Evolutionary conservation across 2,113 vertebrate species (phyloP).

Genomic region (Erythrocercus mccallii): DNA sequence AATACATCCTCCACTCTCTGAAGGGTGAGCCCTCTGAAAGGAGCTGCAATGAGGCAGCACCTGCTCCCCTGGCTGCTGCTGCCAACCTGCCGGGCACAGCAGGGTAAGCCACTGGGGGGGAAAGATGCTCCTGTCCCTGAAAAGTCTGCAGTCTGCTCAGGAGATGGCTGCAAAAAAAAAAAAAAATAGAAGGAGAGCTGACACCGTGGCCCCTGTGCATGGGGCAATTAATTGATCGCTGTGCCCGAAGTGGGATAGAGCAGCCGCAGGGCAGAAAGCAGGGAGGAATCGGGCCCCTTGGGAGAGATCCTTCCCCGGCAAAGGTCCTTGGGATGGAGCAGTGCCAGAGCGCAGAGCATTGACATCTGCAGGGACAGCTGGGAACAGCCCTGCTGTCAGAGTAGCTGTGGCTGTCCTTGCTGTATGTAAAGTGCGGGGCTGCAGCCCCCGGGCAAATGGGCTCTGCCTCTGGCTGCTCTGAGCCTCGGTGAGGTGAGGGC

Average conservation of each 20-base stretch:
- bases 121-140: neutral
- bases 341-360: neutral
- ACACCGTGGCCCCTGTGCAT: rapidly evolving
- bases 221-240: neutral
- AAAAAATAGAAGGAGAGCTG: neutral
- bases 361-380: neutral
- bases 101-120: rapidly evolving
- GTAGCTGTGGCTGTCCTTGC: neutral
- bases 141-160: neutral
- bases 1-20: neutral
- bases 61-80: neutral
- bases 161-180: neutral
- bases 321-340: neutral
- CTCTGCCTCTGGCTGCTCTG: neutral
- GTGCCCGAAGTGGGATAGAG: neutral
- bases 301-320: neutral
- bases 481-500: neutral
- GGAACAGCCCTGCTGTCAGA: neutral
- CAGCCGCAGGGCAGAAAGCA: neutral
- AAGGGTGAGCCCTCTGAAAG: neutral
- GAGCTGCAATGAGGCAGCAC: neutral
- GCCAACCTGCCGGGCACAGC: rapidly evolving
- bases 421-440: neutral
- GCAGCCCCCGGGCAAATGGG: rapidly evolving
- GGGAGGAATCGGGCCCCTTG: rapidly evolving